phyloP scores from a whole-genome alignment of 2,113 vertebrate genomes.

The Otus sunia region DNA sequence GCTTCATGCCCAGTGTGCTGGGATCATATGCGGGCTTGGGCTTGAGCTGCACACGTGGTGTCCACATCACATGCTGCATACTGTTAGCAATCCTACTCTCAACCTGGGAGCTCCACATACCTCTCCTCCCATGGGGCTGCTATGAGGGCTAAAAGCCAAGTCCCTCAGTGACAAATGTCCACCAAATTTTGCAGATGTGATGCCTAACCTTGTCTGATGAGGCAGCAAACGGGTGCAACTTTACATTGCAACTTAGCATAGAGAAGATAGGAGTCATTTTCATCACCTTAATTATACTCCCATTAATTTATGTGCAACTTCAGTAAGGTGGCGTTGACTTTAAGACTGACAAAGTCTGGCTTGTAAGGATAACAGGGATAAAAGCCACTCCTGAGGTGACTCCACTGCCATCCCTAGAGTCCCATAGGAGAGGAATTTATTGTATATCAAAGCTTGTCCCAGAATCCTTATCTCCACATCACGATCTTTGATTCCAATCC shows the following conservation, averaged over 20 bases:
- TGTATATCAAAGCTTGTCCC: not conserved
- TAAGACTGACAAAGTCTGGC: not conserved
- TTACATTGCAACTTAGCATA: not conserved
- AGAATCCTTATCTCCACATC: too few species aligned
- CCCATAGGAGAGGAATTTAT: not conserved
- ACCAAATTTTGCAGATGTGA: rapidly evolving
- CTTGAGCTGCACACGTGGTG: not conserved
- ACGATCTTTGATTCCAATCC: rapidly evolving
- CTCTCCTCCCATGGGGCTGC: not conserved
- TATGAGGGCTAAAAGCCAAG: not conserved
- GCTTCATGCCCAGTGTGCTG: not conserved
- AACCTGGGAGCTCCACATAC: not conserved
- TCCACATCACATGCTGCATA: not conserved
- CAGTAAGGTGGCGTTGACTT: not conserved
- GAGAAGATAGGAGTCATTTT: not conserved
- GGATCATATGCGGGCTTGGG: rapidly evolving
- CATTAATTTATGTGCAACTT: not conserved
- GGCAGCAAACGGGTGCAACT: not conserved
- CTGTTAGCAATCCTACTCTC: not conserved
- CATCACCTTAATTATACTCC: not conserved
- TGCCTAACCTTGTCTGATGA: not conserved
- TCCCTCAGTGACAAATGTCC: not conserved
- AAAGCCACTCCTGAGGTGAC: not conserved
- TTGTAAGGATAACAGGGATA: not conserved
- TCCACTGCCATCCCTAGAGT: rapidly evolving